A percentile compares a stretch with the other conserved stretches of the same genome.
These are phyloP conservation scores for Phaenicophaeus curvirostris DNA, from an alignment of 2,797 vertebrate species.

Conservation along the genomic window DNA sequence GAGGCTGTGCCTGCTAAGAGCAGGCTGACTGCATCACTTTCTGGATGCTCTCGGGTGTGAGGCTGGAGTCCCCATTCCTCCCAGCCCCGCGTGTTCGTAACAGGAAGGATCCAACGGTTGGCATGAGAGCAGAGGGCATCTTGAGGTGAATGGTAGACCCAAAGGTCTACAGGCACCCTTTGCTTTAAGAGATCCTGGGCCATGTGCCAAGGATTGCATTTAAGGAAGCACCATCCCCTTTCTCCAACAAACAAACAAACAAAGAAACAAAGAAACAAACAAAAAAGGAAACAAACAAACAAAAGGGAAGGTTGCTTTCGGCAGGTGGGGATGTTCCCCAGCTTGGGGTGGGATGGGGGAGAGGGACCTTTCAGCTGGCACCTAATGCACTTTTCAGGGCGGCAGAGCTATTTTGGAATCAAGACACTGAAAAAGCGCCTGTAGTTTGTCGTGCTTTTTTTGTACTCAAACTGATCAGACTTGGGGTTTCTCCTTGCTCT, in stretches of 20 bases:
- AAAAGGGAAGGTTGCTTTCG: neutral
- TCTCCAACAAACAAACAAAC: neutral
- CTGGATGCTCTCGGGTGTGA: conserved; percentile 43
- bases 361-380: neutral
- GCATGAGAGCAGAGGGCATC: conserved; percentile 71
- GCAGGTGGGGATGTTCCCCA: accelerated
- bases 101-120: conserved; percentile 58
- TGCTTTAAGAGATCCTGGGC: conserved; percentile 73
- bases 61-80: neutral
- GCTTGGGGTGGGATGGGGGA: neutral
- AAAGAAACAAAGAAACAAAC: neutral
- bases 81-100: conserved; percentile 46
- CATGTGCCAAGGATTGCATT: conserved; percentile 69
- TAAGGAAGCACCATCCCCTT: conserved; percentile 55
- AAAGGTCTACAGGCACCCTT: conserved; percentile 69
- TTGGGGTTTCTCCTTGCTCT: conserved; percentile 20
- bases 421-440: conserved; percentile 25
- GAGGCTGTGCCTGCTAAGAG: neutral
- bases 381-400: neutral
- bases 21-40: conserved; percentile 3
- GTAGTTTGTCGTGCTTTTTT: neutral
- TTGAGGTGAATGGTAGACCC: conserved; percentile 72
- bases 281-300: accelerated
- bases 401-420: neutral
- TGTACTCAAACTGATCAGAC: neutral